Percentiles rank a stretch among this genome's conserved stretches.
These are phyloP conservation scores for Brenthis hecate DNA, from an alignment of 2,888 invertebrate genomes.

Conservation along the genomic window DNA sequence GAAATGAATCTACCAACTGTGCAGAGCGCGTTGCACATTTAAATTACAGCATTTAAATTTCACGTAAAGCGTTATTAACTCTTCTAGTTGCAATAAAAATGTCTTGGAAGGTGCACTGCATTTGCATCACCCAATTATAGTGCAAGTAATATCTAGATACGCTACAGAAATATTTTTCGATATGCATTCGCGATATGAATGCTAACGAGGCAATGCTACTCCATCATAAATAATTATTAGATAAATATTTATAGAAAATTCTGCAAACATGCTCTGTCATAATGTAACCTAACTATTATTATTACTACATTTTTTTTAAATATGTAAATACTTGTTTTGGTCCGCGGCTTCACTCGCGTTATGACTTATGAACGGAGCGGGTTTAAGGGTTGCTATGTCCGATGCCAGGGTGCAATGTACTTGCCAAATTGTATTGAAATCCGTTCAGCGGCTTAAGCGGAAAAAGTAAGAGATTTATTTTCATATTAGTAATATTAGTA, in stretches of 20 bases:
- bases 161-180: constrained; percentile 26
- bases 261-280: not conserved
- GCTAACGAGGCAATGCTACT: constrained; percentile 30
- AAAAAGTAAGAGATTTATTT: too few species aligned
- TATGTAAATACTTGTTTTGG: too few species aligned
- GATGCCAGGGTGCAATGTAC: too few species aligned
- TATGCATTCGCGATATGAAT: constrained; percentile 21
- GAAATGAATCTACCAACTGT: constrained; percentile 26
- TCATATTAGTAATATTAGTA: too few species aligned
- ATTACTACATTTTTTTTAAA: too few species aligned
- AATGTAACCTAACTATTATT: too few species aligned
- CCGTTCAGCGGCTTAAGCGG: too few species aligned
- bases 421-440: too few species aligned
- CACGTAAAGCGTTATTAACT: constrained; percentile 67
- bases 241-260: constrained; percentile 6
- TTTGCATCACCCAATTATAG: constrained; percentile 63
- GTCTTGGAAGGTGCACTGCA: constrained; percentile 59
- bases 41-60: constrained; percentile 50
- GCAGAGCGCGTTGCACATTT: constrained; percentile 29
- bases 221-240: constrained; percentile 2
- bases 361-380: too few species aligned
- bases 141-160: constrained; percentile 41
- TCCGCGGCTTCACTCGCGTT: too few species aligned
- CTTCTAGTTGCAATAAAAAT: constrained; percentile 63
- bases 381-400: too few species aligned